Evolutionary conservation across 2,797 vertebrate genomes (phyloP), one percentile per base, ranked within the genome.

Genomic region (Xenentodon cancila): DNA sequence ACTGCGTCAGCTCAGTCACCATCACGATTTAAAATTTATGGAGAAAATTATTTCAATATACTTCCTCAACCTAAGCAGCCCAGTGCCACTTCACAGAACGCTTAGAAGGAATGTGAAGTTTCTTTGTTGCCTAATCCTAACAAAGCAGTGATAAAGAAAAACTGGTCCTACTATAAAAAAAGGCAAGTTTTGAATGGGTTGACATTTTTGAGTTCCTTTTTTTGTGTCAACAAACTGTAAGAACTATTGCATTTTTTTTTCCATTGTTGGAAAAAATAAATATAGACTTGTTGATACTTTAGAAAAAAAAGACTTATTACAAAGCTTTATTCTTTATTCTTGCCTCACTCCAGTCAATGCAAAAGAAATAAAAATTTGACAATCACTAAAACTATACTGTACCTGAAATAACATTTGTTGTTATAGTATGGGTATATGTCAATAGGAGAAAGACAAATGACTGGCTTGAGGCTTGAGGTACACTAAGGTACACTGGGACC

Each of bases 281-380:
- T 40, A 15, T 5, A 40, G 37, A 13, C 4, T 32, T 3, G 3
- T 32, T 32, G 7, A 8, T 6, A 1, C n/a, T n/a, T n/a, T n/a
- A n/a, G n/a, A n/a, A n/a, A n/a, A n/a, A n/a, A 32, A 32, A 32
- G 1, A 9, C 13, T 15, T 15, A 46, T 47, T 54, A 22, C 51
- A 27, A 6, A 53, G 27, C 37, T 64, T 45, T 49, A 40, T 54
- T 60, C 45, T 59, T 25, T 37, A 50, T 43, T 48, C 27, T 64
- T 54, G 21, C 7, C 34, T 18, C 30, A 32, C 46, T 56, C 43
- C 59, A 53, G 49, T 22, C 32, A 44, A 15, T 45, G 46, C 22
- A 15, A n/a, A 46, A 52, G 43, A 48, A 32, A 45, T 53, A 46
- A 56, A 56, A 53, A 52, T 16, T 13, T 64, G 21, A 53, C 56